Evolutionary conservation across 2,113 vertebrate species (phyloP), one percentile per base, ranked within the genome.

Genomic region (Strigops habroptila): DNA sequence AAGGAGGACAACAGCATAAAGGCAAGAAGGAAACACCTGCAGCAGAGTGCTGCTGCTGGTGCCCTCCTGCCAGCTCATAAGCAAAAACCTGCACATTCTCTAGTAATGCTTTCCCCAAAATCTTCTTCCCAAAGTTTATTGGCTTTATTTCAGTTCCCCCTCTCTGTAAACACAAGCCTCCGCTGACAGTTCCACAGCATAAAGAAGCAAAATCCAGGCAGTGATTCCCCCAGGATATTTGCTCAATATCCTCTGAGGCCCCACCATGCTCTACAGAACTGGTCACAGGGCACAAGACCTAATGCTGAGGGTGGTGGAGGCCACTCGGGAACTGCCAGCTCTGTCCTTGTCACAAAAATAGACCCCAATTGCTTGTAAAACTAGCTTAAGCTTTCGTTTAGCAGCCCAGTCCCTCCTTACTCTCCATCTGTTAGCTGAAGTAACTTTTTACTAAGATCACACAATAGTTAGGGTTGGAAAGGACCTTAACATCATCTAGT

Each of bases 1-100:
- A 48, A 23, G 30, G 13, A 53, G n/a, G 35, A 15, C 9, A 13
- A 4, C 49, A 31, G 1, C 35, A 3, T 11, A 4, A 1, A 0
- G 0, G 6, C 17, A 19, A 43, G 52, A 17, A n/a, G 35, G 55
- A 24, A 11, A 43, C 5, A 23, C 53, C 86, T 52, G 43, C 28
- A 24, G 83, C 90, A 81, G 71, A 60, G 41, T 4, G 1, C 41
- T 52, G 76, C 43, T 70, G 73, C 43, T 70, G 55, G 77, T 31
- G 33, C 75, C 52, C 41, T 69, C 74, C 55, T 31, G 28, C 39
- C 85, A 76, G 57, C 71, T 68, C 35, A 1, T 1, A 55, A 31
- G 52, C 89, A 31, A 35, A 33, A 24, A 41, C 17, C 10, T 59
- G 22, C 44, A 46, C 8, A 8, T 21, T 14, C 12, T 67, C 62